Evolutionary conservation across 2,888 invertebrate genomes (phyloP), one percentile per base, ranked within the genome.

Genomic region (Boloria selene): DNA sequence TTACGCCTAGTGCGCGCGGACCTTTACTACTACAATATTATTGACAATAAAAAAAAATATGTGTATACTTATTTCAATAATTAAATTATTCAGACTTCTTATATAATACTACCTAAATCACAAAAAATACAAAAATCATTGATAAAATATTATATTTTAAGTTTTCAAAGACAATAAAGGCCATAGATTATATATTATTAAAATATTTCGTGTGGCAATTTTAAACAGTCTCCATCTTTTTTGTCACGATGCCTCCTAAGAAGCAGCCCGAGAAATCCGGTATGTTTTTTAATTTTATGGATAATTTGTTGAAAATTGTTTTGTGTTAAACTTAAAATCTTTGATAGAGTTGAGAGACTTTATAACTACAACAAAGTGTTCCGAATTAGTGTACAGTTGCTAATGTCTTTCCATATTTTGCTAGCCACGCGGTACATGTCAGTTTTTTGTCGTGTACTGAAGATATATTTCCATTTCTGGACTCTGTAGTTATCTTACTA

Each of bases 231-330:
- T 81, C 91, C 90, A 89, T 92, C 91, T 91, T 90, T 38, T 90
- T 90, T 84, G 89, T 90, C 89, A 88, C 90, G 88, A 97, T 97
- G 97, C 96, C 96, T 94, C 97, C 97, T 79, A 94, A 95, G 89
- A 97, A 97, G 94, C 95, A 96, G 86, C 94, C 96, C 81, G 96
- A 97, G 85, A 96, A 97, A 93, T 93, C 96, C 93, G 96, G 96
- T 96, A 94, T 92, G 93, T 90, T 84, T 85, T 63, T 61, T 22
- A 54, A 54, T 61, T 72, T 67, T 45, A 18, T 44, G 16, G 17
- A 47, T 56, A 56, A 45, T 13, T 50, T 26, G 18, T 56, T 44
- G 31, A 53, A 54, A 7, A 52, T 18, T 38, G 38, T 45, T 42
- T 67, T 22, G 14, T 13, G 17, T 50, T 16, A 14, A 14, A 47